A percentile compares a stretch with the other conserved stretches of the same genome.
These are phyloP conservation scores for Australoheros scitulus DNA, from an alignment of 2,113 vertebrate genomes.

Conservation along the genomic window DNA sequence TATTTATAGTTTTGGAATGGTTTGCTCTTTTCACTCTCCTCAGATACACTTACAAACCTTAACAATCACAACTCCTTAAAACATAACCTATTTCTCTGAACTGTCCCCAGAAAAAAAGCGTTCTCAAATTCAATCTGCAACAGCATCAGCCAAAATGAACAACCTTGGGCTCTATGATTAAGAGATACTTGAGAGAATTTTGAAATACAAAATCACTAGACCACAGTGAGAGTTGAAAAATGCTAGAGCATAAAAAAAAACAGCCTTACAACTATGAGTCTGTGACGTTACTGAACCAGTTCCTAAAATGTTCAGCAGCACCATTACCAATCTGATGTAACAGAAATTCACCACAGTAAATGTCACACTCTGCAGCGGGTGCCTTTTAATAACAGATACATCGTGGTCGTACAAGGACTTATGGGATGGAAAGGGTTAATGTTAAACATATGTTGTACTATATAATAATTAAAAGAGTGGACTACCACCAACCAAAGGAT, in stretches of 20 bases:
- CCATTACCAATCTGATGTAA: background rate
- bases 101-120: background rate
- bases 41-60: background rate
- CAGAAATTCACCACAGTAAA: background rate
- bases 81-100: background rate
- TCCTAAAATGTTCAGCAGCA: background rate
- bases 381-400: background rate
- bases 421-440: background rate
- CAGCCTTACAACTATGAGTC: background rate
- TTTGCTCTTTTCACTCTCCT: background rate
- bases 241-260: background rate
- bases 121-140: background rate
- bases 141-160: background rate
- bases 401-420: background rate
- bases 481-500: conserved; percentile 18
- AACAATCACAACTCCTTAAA: background rate
- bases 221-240: background rate
- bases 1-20: background rate
- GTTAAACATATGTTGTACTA: background rate
- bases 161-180: background rate
- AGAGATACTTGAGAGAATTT: background rate
- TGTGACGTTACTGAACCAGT: background rate
- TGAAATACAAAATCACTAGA: background rate
- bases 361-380: background rate
- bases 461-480: background rate